phyloP scores from a whole-genome alignment of 2,113 vertebrate species.

The Mesoclemmys tuberculata region DNA sequence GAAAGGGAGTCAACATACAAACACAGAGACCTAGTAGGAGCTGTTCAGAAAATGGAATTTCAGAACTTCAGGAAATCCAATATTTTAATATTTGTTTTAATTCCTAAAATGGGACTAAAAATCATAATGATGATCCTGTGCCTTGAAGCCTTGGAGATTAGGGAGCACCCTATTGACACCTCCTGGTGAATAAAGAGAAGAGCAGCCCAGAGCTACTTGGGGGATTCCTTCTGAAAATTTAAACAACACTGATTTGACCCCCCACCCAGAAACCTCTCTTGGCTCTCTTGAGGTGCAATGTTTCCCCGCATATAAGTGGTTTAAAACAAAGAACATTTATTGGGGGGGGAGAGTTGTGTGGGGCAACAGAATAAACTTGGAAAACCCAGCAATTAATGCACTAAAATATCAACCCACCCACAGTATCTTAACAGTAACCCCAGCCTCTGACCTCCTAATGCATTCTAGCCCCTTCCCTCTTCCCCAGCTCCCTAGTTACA shows the following conservation, averaged over 20 bases:
- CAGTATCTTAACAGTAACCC: too few species aligned
- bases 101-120: not conserved
- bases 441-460: too few species aligned
- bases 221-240: not conserved
- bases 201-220: not conserved
- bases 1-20: not conserved
- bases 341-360: too few species aligned
- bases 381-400: too few species aligned
- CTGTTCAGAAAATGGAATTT: not conserved
- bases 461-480: too few species aligned
- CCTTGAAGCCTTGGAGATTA: not conserved
- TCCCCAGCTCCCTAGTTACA: too few species aligned
- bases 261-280: not conserved
- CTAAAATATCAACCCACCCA: too few species aligned
- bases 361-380: too few species aligned
- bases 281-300: too few species aligned
- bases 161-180: not conserved
- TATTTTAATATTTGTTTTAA: not conserved
- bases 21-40: not conserved
- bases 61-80: not conserved
- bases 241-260: not conserved
- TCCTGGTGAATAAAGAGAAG: not conserved
- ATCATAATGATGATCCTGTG: not conserved
- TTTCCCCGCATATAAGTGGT: too few species aligned
- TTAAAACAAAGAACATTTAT: too few species aligned